A percentile compares a stretch with the other conserved stretches of the same genome.
phyloP scores from a whole-genome alignment of 2,888 invertebrate genomes.

The Pherbina coryleti region DNA sequence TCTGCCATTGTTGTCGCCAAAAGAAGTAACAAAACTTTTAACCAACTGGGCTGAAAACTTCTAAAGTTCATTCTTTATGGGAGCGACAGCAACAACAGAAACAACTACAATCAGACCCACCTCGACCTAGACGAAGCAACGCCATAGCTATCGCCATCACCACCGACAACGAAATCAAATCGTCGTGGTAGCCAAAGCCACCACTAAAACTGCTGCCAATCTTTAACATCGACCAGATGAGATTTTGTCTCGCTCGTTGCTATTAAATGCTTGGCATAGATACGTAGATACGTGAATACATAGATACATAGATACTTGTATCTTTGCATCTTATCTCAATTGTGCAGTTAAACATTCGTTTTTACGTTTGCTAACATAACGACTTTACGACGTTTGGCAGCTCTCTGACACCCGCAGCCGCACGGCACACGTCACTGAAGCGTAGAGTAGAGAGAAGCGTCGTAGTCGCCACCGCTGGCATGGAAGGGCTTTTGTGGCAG shows the following conservation, averaged over 20 bases:
- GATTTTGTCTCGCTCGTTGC: constrained; percentile 17
- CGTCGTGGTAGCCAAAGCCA: constrained; percentile 44
- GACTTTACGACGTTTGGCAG: constrained; percentile 20
- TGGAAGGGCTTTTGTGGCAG: background rate
- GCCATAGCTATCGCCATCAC: constrained; percentile 39
- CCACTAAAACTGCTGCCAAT: constrained; percentile 45
- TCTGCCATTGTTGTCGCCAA: constrained; percentile 18
- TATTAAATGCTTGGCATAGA: constrained; percentile 6
- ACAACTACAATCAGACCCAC: background rate
- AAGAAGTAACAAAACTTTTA: constrained; percentile 27
- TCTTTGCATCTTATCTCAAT: constrained; percentile 69
- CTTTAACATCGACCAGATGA: constrained; percentile 20
- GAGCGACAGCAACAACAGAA: too few relatives aligned
- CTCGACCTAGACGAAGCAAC: background rate
- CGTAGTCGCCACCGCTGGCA: background rate
- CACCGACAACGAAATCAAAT: constrained; percentile 43
- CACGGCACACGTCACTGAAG: constrained; percentile 29
- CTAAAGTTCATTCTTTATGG: constrained; percentile 24
- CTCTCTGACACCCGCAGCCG: constrained; percentile 4
- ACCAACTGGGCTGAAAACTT: constrained; percentile 36
- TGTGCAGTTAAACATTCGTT: constrained; percentile 62
- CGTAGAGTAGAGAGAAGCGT: background rate
- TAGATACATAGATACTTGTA: constrained; percentile 47
- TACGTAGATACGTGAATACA: constrained; percentile 1
- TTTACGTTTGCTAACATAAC: constrained; percentile 30